Evolutionary conservation across 2,113 vertebrate species (phyloP).

Genomic region (Coregonus clupeaformis): DNA sequence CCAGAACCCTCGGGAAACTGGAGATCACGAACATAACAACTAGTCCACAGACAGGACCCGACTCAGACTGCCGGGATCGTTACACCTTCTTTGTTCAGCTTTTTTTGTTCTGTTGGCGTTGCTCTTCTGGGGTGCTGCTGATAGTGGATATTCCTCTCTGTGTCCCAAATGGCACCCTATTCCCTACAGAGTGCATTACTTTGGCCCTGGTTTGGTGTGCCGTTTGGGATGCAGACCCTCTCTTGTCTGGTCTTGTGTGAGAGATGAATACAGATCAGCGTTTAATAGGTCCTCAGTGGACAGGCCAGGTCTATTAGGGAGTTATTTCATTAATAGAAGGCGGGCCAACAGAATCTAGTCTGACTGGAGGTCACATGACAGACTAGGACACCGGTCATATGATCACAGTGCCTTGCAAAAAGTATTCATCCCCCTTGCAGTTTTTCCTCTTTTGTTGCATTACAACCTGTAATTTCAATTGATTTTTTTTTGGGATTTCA

Average conservation of each 20-base stretch:
- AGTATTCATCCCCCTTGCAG: no score
- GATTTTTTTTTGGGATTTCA: no score
- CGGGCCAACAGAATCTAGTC: constrained; percentile 17
- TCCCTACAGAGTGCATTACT: no score
- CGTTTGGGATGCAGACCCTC: neutral
- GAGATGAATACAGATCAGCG: constrained; percentile 75
- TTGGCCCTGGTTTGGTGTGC: no score
- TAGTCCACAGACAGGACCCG: no score
- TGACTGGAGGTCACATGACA: neutral
- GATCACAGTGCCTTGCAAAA: no score
- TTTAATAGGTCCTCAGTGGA: constrained; percentile 70
- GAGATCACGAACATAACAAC: no score
- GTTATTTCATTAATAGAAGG: constrained; percentile 50
- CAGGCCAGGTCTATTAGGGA: constrained; percentile 68
- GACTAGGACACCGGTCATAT: neutral
- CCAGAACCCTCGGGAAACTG: no score
- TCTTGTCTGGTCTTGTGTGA: constrained; percentile 48
- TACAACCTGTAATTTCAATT: no score
- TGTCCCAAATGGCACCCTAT: no score
- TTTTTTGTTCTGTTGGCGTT: constrained; percentile 49
- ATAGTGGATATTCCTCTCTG: neutral
- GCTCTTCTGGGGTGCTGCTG: constrained; percentile 71
- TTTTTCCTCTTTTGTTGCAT: no score
- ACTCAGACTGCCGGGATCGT: no score
- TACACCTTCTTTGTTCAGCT: constrained; percentile 78